These are phyloP conservation scores for Drosophila subobscura DNA, from an alignment of 1,140 invertebrate species.

Conservation along the genomic window DNA sequence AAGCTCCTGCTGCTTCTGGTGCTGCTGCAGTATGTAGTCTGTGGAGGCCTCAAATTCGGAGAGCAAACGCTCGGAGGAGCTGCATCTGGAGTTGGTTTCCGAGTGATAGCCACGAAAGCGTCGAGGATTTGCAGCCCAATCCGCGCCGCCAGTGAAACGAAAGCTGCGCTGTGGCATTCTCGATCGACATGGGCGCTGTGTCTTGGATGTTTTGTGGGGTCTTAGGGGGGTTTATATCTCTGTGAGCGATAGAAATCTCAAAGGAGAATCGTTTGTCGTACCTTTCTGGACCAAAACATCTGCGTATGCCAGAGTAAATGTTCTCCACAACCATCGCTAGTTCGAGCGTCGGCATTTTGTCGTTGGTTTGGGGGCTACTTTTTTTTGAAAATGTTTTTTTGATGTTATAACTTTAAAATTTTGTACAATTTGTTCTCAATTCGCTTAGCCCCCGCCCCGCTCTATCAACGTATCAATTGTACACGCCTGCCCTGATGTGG, in stretches of 20 bases:
- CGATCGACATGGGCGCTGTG: too few relatives aligned
- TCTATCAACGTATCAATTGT: too few relatives aligned
- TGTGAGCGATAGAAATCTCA: too few relatives aligned
- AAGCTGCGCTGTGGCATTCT: not conserved
- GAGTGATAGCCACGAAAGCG: constrained; percentile 3
- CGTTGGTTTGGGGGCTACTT: too few relatives aligned
- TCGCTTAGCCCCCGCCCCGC: not conserved
- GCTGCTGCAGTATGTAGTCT: not conserved
- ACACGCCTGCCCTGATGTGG: too few relatives aligned
- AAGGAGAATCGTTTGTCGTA: not conserved
- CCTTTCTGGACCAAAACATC: constrained; percentile 6
- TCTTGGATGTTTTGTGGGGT: too few relatives aligned
- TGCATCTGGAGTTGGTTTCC: not conserved
- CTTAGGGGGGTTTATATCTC: too few relatives aligned
- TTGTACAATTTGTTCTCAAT: not conserved
- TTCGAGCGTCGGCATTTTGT: constrained; percentile 30
- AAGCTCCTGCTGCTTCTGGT: not conserved
- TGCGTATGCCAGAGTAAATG: constrained; percentile 8
- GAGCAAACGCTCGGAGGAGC: not conserved
- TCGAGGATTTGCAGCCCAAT: not conserved
- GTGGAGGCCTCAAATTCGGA: not conserved
- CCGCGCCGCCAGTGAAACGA: constrained; percentile 4
- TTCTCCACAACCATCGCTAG: constrained; percentile 9
- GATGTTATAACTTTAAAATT: not conserved
- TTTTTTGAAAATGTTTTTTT: not conserved